Evolutionary conservation across 2,888 invertebrate species (phyloP), one percentile per base, ranked within the genome.

Genomic region (Petrolisthes cinctipes): DNA sequence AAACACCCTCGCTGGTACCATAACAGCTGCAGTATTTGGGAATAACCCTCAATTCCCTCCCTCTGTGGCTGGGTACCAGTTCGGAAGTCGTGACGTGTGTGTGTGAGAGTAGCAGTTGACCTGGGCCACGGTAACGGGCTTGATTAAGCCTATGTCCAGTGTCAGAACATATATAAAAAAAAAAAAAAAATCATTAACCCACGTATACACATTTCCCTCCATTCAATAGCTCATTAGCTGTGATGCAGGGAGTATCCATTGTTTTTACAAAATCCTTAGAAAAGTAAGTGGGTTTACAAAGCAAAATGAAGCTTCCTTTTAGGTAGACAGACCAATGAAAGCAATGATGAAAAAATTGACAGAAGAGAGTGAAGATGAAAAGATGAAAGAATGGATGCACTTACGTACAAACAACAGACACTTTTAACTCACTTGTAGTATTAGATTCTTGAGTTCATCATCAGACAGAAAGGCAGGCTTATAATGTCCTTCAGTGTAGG

Each of bases 381-480:
- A 57, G 81, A 37, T 6, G 5, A 20, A 80, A 17, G 51, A n/a
- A 9, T 11, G n/a, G 0, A 20, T 17, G 11, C 7, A 66, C 20
- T 23, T 7, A 81, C 14, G 23, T 23, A 6, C 9, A 81, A 61
- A 5, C 4, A 57, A 57, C 17, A 80, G 5, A 68, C 68, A 56
- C n/a, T 7, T 11, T 51, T 20, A 57, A 14, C 61, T 93, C 92
- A 95, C 95, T 94, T 95, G 95, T 83, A 98, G 93, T 91, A 98
- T 96, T 56, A 98, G 94, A 92, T 95, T 95, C 93, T 97, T 98
- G 2, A 98, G 94, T 92, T 98, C 97, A 91, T 96, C 95, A 92
- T 98, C 97, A 0, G 97, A 95, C 53, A 98, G 94, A 93, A 97
- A 97, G 0, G 96, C 94, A 0, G 96, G 96, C 91, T 96, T 96